Evolutionary conservation across 2,888 invertebrate species (phyloP).

Genomic region (Aethes cnicana): DNA sequence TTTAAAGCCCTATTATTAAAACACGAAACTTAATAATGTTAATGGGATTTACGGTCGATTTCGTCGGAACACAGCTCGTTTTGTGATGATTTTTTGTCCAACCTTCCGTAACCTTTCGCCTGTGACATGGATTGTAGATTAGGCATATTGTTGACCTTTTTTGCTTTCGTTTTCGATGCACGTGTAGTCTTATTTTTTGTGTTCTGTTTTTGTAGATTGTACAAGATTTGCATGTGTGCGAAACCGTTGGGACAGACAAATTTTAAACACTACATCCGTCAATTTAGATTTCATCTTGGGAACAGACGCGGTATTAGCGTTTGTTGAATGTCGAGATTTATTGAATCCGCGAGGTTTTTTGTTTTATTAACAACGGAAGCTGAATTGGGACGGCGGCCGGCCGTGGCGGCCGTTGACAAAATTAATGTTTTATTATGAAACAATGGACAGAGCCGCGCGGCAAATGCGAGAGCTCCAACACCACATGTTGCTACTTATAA

Average conservation of each 20-base stretch:
- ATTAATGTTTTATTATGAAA: conserved; percentile 80
- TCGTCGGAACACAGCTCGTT: conserved; percentile 61
- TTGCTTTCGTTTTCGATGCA: conserved; percentile 71
- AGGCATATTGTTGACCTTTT: conserved; percentile 82
- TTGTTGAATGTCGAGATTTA: conserved; percentile 43
- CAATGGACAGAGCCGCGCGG: conserved; percentile 69
- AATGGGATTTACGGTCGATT: conserved; percentile 62
- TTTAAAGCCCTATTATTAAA: conserved; percentile 45
- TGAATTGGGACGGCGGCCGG: conserved; percentile 67
- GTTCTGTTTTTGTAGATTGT: conserved; percentile 68
- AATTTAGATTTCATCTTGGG: conserved; percentile 39
- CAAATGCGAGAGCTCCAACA: conserved; percentile 48
- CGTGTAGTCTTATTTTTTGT: conserved; percentile 72
- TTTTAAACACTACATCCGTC: conserved; percentile 46
- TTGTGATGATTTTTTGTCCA: conserved; percentile 75
- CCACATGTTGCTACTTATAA: conserved; percentile 47
- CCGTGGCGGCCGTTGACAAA: conserved; percentile 73
- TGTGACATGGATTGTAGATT: conserved; percentile 82
- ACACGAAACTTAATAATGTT: conserved; percentile 43
- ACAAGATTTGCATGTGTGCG: conserved; percentile 71
- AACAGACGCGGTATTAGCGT: conserved; percentile 34
- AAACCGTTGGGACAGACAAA: conserved; percentile 39
- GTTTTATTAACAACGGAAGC: conserved; percentile 65
- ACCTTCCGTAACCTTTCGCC: conserved; percentile 81
- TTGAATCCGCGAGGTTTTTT: conserved; percentile 42